These are phyloP conservation scores for Gasteruption jaculator DNA, from an alignment of 2,888 invertebrate species.

Conservation along the genomic window DNA sequence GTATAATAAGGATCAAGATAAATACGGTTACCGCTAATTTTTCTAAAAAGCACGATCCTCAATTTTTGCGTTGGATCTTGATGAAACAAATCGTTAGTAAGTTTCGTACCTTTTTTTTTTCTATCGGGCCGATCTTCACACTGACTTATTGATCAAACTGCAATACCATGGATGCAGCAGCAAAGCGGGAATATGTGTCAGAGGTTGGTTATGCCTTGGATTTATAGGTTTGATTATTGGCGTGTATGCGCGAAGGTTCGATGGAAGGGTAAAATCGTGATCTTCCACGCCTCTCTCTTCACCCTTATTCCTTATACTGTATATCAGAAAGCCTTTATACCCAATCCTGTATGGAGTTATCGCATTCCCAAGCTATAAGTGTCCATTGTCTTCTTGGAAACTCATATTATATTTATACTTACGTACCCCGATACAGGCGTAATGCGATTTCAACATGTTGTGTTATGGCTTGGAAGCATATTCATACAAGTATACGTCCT, in stretches of 20 bases:
- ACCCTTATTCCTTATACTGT: constrained; percentile 10
- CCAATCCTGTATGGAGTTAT: constrained; percentile 37
- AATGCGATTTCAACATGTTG: no score
- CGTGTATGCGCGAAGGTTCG: constrained; percentile 34
- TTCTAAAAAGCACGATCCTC: no score
- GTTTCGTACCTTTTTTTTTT: no score
- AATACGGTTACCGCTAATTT: no score
- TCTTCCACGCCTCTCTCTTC: constrained; percentile 40
- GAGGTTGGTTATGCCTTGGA: constrained; percentile 39
- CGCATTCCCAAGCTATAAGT: constrained; percentile 36
- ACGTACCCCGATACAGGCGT: no score
- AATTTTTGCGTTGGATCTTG: no score
- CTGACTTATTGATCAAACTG: no score
- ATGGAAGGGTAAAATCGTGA: constrained; percentile 44
- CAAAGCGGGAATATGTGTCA: constrained; percentile 33
- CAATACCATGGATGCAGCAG: constrained; percentile 7
- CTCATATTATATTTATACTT: constrained; percentile 24
- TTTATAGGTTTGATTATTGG: constrained; percentile 42
- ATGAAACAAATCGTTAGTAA: no score
- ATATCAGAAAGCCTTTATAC: constrained; percentile 5
- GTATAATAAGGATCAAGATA: no score
- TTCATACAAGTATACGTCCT: no score
- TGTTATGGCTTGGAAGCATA: no score
- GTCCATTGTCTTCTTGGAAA: constrained; percentile 36
- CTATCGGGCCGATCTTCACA: no score